Conservation (phyloP, 2,888 invertebrate genomes). For the Geophilus truncorum region DNA sequence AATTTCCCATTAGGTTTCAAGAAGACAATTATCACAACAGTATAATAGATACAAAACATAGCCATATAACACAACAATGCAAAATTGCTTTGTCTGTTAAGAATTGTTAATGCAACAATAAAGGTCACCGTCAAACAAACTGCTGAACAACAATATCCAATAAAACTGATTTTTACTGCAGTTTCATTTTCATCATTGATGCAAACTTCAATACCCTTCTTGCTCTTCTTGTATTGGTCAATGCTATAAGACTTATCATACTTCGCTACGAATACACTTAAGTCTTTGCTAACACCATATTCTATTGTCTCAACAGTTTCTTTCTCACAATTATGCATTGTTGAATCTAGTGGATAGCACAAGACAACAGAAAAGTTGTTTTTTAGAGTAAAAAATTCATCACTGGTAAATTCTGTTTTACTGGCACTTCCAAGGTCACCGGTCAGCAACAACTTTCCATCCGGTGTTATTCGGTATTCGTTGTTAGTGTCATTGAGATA, state of each 20-base stretch:
- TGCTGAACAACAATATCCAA: neutral
- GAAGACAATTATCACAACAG: neutral
- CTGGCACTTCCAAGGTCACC: too few relatives aligned
- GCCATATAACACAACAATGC: neutral
- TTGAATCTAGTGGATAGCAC: neutral
- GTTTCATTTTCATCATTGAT: neutral
- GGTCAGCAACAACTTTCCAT: too few relatives aligned
- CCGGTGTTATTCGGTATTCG: too few relatives aligned
- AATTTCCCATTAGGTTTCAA: neutral
- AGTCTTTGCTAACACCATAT: neutral
- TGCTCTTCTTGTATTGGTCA: neutral
- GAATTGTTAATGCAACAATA: neutral
- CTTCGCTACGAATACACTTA: neutral
- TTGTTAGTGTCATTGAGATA: too few relatives aligned
- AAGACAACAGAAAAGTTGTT: too few relatives aligned
- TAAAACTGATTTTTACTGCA: neutral
- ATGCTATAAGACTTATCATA: neutral
- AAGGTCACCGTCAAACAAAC: neutral
- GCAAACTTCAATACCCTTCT: neutral
- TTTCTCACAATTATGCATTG: neutral
- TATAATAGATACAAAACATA: neutral
- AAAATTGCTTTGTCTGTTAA: neutral
- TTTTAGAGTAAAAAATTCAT: too few relatives aligned
- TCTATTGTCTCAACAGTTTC: neutral
- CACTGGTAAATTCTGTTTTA: too few relatives aligned